Evolutionary conservation across 2,113 vertebrate species (phyloP).

Genomic region (Neolamprologus sp.): DNA sequence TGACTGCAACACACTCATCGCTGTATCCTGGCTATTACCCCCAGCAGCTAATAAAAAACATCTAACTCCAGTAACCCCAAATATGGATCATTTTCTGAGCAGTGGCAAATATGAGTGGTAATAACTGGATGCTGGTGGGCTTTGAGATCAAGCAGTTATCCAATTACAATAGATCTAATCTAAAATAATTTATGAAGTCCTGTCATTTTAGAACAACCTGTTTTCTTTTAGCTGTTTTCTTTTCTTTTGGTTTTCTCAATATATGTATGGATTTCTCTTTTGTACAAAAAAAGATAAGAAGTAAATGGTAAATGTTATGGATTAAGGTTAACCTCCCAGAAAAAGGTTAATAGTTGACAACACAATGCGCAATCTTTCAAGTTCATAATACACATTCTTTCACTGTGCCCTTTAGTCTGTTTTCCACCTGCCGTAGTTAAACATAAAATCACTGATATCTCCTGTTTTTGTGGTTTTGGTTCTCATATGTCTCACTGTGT

Average conservation of each 20-base stretch:
- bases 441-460: background rate
- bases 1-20: background rate
- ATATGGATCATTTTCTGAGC: background rate
- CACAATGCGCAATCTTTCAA: background rate
- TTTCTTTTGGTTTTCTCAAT: background rate
- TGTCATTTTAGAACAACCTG: background rate
- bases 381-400: background rate
- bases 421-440: background rate
- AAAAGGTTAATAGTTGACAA: conserved; percentile 16
- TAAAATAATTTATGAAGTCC: background rate
- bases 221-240: background rate
- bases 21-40: background rate
- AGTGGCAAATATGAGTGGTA: background rate
- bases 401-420: background rate
- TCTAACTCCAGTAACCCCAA: background rate
- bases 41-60: background rate
- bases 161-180: background rate
- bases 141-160: background rate
- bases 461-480: background rate
- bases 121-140: background rate
- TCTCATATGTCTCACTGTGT: background rate
- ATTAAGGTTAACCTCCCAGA: conserved; percentile 9
- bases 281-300: conserved; percentile 22
- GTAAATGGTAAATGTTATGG: background rate
- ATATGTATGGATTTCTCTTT: background rate